Conservation (phyloP, 2,113 vertebrate genomes). For the Ivindomyrus marchei region DNA sequence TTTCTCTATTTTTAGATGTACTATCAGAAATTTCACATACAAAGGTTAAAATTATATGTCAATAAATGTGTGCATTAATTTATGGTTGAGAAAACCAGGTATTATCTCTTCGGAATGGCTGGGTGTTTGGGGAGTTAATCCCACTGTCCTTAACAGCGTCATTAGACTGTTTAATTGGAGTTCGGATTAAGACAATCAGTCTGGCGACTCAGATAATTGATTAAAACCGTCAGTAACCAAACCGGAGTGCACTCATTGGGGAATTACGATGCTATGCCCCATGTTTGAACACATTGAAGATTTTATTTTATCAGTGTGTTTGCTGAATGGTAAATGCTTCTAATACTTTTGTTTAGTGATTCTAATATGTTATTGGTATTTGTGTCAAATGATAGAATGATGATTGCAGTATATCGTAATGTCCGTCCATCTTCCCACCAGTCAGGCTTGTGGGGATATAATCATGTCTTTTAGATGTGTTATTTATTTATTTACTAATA, state of each 20-base stretch:
- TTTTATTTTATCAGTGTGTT: conserved; percentile 17
- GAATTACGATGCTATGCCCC: conserved; percentile 29
- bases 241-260: conserved; percentile 42
- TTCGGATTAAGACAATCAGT: conserved; percentile 47
- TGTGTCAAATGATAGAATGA: not conserved
- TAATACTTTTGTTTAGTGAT: conserved; percentile 17
- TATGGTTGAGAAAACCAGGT: conserved; percentile 25
- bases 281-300: conserved; percentile 25
- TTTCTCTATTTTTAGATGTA: not conserved
- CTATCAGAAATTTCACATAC: not conserved
- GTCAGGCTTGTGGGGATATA: not conserved
- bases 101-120: conserved; percentile 41
- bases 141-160: conserved; percentile 38
- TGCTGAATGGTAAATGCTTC: conserved; percentile 25
- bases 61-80: conserved; percentile 5
- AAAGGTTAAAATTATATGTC: conserved; percentile 12
- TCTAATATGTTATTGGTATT: not conserved
- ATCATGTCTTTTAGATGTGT: not conserved
- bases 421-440: not conserved
- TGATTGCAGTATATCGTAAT: not conserved
- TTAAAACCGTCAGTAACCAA: conserved; percentile 40
- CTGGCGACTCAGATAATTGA: conserved; percentile 48
- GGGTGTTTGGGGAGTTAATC: conserved; percentile 41
- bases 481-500: not conserved
- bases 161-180: conserved; percentile 50